Conservation (phyloP, 1,140 invertebrate genomes). For the Ips nitidus region DNA sequence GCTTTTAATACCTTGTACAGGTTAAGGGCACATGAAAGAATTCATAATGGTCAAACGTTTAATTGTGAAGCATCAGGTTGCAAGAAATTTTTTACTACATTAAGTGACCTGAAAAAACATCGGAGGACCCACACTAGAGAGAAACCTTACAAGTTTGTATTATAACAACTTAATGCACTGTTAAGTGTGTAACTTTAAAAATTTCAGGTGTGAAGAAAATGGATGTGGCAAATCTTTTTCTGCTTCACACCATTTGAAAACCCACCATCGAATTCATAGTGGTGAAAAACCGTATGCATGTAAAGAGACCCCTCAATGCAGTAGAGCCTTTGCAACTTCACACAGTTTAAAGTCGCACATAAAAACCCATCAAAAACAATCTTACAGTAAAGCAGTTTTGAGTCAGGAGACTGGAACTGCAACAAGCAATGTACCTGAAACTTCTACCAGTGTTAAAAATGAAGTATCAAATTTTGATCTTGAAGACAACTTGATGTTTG, state of each 20-base stretch:
- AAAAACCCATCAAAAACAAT: conserved; percentile 55
- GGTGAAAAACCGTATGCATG: conserved; percentile 80
- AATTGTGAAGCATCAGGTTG: conserved; percentile 85
- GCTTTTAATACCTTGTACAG: conserved; percentile 94
- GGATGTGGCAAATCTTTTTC: conserved; percentile 91
- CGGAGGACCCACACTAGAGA: conserved; percentile 89
- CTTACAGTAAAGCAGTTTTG: background rate
- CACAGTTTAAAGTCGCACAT: conserved; percentile 80
- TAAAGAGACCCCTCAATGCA: conserved; percentile 65
- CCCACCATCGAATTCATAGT: conserved; percentile 72
- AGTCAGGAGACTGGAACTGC: too few species aligned
- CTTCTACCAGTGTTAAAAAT: background rate
- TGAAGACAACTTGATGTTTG: conserved; percentile 36
- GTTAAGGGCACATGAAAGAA: conserved; percentile 85
- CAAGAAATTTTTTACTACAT: conserved; percentile 89
- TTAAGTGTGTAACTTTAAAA: conserved; percentile 4
- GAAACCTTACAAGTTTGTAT: conserved; percentile 82
- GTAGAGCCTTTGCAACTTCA: conserved; percentile 73
- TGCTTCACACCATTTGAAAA: conserved; percentile 91
- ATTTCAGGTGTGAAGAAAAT: conserved; percentile 70
- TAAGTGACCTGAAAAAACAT: conserved; percentile 93
- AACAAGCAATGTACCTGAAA: too few species aligned
- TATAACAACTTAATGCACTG: background rate
- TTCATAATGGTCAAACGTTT: conserved; percentile 95
- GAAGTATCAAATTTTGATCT: conserved; percentile 34